Base-by-base conservation (phyloP, 2,888 invertebrate species). In the Diogma glabrata region DNA sequence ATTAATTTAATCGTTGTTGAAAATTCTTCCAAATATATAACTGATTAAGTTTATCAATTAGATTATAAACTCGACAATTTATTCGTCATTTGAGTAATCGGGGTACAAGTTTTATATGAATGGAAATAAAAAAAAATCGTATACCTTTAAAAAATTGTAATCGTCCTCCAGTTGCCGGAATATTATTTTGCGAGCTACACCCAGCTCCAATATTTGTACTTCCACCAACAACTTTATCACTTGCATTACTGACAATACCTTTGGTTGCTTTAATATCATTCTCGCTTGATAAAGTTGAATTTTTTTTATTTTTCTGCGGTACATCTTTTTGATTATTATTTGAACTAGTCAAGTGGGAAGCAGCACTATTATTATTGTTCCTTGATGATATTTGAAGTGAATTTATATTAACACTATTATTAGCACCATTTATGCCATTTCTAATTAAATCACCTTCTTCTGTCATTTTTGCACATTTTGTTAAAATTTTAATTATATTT, bases 381-480 rank as follows among this genome's bases (percentile, higher is more conserved):
- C n/a, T 43, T n/a, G 43, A 22, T 43, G 43, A 22, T 23, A 43
- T 22, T 43, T 43, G 43, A 22, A 22, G 43, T 43, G 23, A 22
- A 43, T 23, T 43, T 22, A 22, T 28, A 30, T 49, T 51, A 55
- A 55, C 50, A 43, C 52, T 53, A 38, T 36, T 48, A 45, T 49
- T 52, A 48, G 51, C 48, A 55, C 51, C 79, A 71, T 79, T 81
- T 71, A 79, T 78, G 74, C 79, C 81, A 77, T 80, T 78, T 77
- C 76, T 60, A 53, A 57, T 75, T 77, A 76, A 78, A 77, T 79
- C 78, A 74, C 76, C 77, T 77, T 82, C 75, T 70, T 75, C 75
- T 71, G 72, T 75, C 76, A 76, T 76, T 74, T 74, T 75, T 71
- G 73, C 75, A 79, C 80, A 79, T 80, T 79, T 80, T 80, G 80